phyloP scores from a whole-genome alignment of 64 coral and sea anemone genomes.

The Cladopsammia gracilis region DNA sequence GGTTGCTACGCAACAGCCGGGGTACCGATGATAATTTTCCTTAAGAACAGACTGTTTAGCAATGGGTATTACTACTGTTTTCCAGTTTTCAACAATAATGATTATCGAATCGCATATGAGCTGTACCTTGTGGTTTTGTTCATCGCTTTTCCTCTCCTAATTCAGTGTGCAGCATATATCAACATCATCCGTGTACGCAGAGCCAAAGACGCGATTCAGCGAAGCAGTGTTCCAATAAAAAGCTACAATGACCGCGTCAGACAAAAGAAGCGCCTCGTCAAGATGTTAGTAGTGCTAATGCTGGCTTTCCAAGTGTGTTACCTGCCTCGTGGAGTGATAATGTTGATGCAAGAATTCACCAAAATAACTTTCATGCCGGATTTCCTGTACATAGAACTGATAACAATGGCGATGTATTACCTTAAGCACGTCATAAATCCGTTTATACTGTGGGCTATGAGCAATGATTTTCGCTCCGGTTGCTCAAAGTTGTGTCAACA shows the following conservation, averaged over 20 bases:
- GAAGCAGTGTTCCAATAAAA: background rate
- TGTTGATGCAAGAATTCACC: slow-evolving; percentile 61
- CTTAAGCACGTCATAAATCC: slow-evolving; percentile 85
- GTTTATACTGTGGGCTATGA: slow-evolving; percentile 78
- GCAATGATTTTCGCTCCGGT: slow-evolving; percentile 70
- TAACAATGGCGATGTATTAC: slow-evolving; percentile 72
- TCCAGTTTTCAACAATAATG: background rate
- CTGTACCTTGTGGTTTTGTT: slow-evolving; percentile 64
- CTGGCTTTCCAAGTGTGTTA: slow-evolving; percentile 80
- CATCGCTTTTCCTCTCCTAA: slow-evolving; percentile 46
- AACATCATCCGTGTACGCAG: slow-evolving; percentile 60
- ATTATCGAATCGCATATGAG: slow-evolving; percentile 50
- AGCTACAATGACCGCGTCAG: background rate
- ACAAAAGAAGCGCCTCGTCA: slow-evolving; percentile 65
- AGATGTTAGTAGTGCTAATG: slow-evolving; percentile 65
- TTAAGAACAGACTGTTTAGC: background rate
- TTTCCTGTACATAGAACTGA: slow-evolving; percentile 63
- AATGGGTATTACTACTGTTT: background rate
- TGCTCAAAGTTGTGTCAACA: background rate
- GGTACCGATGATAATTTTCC: slow-evolving; percentile 28
- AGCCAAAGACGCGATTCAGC: slow-evolving; percentile 46
- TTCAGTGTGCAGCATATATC: slow-evolving; percentile 79
- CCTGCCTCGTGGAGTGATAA: slow-evolving; percentile 71
- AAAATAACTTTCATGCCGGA: background rate
- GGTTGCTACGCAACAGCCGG: slow-evolving; percentile 64